Percentiles rank a stretch among this genome's conserved stretches.
Conservation (phyloP, 2,113 vertebrate genomes). For the Tinamus guttatus region DNA sequence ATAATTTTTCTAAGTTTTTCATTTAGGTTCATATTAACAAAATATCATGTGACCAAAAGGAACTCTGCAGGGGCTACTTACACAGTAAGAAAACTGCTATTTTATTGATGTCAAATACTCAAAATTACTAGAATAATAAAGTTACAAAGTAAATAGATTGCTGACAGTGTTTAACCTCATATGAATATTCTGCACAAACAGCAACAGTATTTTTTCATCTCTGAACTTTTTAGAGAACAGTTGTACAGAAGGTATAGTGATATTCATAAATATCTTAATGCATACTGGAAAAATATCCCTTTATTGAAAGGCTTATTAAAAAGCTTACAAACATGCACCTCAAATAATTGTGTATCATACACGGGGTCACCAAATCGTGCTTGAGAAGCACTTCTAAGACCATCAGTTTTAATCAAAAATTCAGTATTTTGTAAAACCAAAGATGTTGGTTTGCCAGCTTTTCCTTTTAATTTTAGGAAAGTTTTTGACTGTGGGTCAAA, state of each 20-base stretch:
- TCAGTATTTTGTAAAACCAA: not conserved
- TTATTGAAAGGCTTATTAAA: not conserved
- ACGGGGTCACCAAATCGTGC: not conserved
- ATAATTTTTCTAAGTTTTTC: not conserved
- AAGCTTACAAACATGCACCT: not conserved
- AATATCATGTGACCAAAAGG: not conserved
- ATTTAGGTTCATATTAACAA: not conserved
- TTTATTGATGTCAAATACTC: not conserved
- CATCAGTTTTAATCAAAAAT: not conserved
- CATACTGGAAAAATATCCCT: not conserved
- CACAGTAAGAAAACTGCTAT: fast-evolving
- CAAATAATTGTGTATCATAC: not conserved
- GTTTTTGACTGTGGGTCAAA: not conserved
- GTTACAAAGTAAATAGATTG: not conserved
- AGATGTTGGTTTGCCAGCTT: not conserved
- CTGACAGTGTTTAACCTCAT: not conserved
- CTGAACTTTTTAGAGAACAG: not conserved
- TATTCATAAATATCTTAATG: not conserved
- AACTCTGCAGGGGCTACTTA: not conserved
- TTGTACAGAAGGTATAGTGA: not conserved
- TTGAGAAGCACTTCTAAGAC: not conserved
- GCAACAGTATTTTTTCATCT: not conserved
- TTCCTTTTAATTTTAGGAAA: not conserved
- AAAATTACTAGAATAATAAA: not conserved
- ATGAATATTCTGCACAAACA: not conserved